Conservation (phyloP, 92 coral and sea anemone species). For the Phenganax marumi region DNA sequence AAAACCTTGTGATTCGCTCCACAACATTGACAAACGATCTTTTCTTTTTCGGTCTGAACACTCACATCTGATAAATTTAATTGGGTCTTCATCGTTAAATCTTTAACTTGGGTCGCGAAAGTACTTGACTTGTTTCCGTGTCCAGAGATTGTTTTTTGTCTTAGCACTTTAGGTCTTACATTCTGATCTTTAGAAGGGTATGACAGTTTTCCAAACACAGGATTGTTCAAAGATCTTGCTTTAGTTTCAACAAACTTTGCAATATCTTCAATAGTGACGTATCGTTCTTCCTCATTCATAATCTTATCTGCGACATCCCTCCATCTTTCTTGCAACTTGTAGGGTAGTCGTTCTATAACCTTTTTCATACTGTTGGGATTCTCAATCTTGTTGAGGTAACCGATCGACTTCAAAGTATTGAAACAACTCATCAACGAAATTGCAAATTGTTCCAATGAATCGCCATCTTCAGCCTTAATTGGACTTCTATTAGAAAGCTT, state of each 20-base stretch:
- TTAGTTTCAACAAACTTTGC: no score
- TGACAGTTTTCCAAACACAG: no score
- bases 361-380: constrained; percentile 47
- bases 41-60: not conserved
- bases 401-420: constrained; percentile 42
- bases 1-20: not conserved
- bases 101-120: not conserved
- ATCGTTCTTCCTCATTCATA: no score
- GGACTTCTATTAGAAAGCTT: not conserved
- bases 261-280: no score
- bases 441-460: constrained; percentile 36
- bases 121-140: not conserved
- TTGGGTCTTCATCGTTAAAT: not conserved
- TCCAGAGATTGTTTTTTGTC: not conserved
- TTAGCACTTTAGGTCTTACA: not conserved
- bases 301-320: not conserved
- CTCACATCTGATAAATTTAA: not conserved
- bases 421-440: constrained; percentile 37
- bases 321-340: constrained; percentile 26
- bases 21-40: constrained; percentile 21
- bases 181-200: constrained; percentile 1
- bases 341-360: constrained; percentile 38
- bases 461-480: constrained; percentile 45
- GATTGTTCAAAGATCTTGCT: no score
- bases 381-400: constrained; percentile 41